Conservation (phyloP, 2,888 invertebrate species). For the Dryomyza anilis region DNA sequence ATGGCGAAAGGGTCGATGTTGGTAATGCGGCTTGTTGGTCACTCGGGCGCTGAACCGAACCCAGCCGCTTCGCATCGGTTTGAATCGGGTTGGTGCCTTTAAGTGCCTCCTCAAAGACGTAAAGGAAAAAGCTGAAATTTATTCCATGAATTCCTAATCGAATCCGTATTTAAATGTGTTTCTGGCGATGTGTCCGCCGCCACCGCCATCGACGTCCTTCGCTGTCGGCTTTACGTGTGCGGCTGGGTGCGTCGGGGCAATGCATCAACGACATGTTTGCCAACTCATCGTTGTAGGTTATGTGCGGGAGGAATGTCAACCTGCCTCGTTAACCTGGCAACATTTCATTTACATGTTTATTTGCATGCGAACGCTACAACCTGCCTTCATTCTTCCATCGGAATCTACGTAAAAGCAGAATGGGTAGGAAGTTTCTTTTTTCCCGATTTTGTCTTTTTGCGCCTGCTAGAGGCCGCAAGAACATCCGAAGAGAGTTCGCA, state of each 20-base stretch:
- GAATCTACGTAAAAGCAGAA: no score
- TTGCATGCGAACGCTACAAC: not conserved
- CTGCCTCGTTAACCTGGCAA: not conserved
- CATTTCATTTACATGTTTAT: not conserved
- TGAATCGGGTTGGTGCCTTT: not conserved
- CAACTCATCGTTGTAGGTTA: no score
- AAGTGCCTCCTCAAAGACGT: no score
- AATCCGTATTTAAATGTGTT: constrained; percentile 20
- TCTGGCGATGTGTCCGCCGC: not conserved
- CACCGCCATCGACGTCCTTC: no score
- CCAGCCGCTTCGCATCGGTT: not conserved
- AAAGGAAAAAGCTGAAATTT: constrained; percentile 16
- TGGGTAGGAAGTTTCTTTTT: no score
- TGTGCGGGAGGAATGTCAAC: not conserved
- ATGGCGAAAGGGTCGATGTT: constrained; percentile 8
- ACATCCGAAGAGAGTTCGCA: no score
- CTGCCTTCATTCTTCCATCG: no score
- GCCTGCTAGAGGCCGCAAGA: no score
- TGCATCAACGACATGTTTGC: no score
- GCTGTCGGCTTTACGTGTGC: no score
- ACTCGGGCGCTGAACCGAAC: not conserved
- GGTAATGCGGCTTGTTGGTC: not conserved
- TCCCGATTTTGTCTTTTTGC: no score
- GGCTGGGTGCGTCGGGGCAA: no score
- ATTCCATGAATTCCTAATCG: constrained; percentile 24